Conservation (phyloP, 2,797 vertebrate genomes). For the Thalassophryne amazonica region DNA sequence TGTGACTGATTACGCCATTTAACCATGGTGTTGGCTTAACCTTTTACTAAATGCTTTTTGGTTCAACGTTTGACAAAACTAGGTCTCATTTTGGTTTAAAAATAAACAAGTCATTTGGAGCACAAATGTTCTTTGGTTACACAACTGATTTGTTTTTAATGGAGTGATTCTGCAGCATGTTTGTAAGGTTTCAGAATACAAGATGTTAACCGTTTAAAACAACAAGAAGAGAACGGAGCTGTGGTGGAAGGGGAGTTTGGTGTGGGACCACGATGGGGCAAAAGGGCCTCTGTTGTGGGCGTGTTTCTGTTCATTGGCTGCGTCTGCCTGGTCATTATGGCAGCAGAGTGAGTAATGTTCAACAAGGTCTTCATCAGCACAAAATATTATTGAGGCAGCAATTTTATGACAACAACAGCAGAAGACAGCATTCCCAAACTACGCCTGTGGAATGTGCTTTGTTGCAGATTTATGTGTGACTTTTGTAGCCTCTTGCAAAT, state of each 20-base stretch:
- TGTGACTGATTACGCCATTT: too few relatives aligned
- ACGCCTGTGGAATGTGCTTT: too few relatives aligned
- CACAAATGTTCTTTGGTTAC: too few relatives aligned
- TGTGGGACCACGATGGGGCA: constrained; percentile 35
- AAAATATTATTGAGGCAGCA: constrained; percentile 41
- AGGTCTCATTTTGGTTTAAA: too few relatives aligned
- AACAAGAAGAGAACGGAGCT: constrained; percentile 52
- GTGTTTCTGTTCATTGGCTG: constrained; percentile 43
- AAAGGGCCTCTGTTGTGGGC: constrained; percentile 41
- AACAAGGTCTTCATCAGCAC: constrained; percentile 49
- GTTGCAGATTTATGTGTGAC: not conserved
- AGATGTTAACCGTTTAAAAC: constrained; percentile 17
- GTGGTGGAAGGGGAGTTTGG: constrained; percentile 40
- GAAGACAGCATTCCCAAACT: not conserved
- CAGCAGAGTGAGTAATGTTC: constrained; percentile 52
- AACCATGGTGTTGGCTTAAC: too few relatives aligned
- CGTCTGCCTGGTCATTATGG: constrained; percentile 46
- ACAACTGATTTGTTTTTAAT: constrained; percentile 11
- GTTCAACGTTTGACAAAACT: too few relatives aligned
- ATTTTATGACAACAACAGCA: constrained; percentile 17
- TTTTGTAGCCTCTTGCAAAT: constrained; percentile 4
- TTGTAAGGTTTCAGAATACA: constrained; percentile 7
- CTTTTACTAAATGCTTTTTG: too few relatives aligned
- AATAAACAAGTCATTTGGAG: too few relatives aligned
- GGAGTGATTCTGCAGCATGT: not conserved